Conservation (phyloP, 2,797 vertebrate species). For the Coendou prehensilis region DNA sequence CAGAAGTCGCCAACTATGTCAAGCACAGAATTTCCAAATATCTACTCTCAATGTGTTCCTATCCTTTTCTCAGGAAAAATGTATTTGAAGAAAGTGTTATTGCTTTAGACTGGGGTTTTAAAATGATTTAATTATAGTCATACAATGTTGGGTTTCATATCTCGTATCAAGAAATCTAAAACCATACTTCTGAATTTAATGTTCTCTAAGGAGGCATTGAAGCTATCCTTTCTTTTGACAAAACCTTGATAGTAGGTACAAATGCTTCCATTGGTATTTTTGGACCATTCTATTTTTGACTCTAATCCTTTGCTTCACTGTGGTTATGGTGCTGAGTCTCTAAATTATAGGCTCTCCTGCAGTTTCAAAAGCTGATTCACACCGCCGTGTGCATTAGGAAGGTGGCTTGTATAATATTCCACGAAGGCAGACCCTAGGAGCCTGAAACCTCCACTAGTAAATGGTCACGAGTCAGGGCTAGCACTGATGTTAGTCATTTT, state of each 20-base stretch:
- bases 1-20: not conserved
- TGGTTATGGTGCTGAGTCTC: constrained; percentile 69
- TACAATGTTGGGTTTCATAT: constrained; percentile 49
- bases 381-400: constrained; percentile 60
- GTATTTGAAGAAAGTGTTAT: constrained; percentile 31
- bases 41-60: not conserved
- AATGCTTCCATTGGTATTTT: constrained; percentile 69
- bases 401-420: constrained; percentile 67
- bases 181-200: constrained; percentile 58
- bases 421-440: constrained; percentile 64
- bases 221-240: constrained; percentile 68
- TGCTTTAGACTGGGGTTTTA: constrained; percentile 59
- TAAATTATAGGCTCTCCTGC: constrained; percentile 78
- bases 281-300: constrained; percentile 79
- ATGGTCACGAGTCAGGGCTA: constrained; percentile 55
- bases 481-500: constrained; percentile 76
- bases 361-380: constrained; percentile 74
- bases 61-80: constrained; percentile 7
- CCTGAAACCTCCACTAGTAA: constrained; percentile 70
- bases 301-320: constrained; percentile 73
- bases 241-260: constrained; percentile 66
- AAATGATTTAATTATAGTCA: constrained; percentile 73
- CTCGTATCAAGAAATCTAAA: constrained; percentile 69
- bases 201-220: constrained; percentile 65
- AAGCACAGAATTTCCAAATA: constrained; percentile 1